Evolutionary conservation across 2,888 invertebrate genomes (phyloP).

Genomic region (Andrena praecox): DNA sequence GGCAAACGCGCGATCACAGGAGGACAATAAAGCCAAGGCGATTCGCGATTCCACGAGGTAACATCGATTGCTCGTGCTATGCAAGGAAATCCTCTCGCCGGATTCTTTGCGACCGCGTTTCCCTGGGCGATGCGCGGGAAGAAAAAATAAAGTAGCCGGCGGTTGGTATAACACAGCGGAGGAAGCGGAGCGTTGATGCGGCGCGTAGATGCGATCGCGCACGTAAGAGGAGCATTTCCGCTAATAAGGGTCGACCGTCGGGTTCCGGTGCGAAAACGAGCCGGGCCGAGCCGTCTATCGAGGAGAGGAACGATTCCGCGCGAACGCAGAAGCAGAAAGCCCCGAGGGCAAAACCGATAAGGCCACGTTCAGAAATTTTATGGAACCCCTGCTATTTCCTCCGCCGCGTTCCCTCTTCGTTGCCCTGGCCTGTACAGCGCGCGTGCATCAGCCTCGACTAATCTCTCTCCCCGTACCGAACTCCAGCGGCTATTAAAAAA

Average conservation of each 20-base stretch:
- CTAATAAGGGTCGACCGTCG: conserved; percentile 32
- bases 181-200: no score
- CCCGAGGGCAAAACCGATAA: conserved; percentile 32
- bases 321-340: conserved; percentile 18
- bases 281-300: conserved; percentile 16
- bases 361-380: conserved; percentile 41
- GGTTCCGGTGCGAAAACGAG: conserved; percentile 2
- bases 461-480: not conserved
- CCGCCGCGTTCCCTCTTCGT: not conserved
- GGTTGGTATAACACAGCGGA: no score
- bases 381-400: conserved; percentile 21
- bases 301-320: conserved; percentile 25
- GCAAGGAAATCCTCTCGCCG: not conserved
- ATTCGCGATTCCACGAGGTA: not conserved
- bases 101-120: not conserved
- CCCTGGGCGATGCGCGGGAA: not conserved
- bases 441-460: not conserved
- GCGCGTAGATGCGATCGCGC: not conserved
- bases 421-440: no score
- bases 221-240: conserved; percentile 11
- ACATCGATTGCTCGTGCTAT: not conserved
- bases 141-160: not conserved
- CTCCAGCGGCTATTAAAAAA: not conserved
- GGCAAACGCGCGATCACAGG: not conserved
- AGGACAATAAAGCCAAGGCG: not conserved